These are phyloP conservation scores for Cynocephalus volans DNA, from an alignment of 2,113 vertebrate genomes.

Conservation along the genomic window DNA sequence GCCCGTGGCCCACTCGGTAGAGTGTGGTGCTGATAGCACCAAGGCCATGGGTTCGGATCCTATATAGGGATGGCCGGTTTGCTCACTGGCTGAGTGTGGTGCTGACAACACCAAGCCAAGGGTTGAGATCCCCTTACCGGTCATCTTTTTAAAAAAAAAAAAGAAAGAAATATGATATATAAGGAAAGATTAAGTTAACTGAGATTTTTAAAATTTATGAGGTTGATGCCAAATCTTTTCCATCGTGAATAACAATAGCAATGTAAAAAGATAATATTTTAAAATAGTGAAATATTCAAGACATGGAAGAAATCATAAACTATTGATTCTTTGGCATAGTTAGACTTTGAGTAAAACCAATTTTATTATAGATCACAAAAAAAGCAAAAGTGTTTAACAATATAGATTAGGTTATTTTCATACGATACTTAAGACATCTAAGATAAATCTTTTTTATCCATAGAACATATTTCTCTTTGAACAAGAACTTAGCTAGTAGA, in stretches of 20 bases:
- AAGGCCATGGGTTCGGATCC: too few species aligned
- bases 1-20: too few species aligned
- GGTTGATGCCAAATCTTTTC: neutral
- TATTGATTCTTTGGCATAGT: neutral
- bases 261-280: conserved; percentile 31
- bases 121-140: too few species aligned
- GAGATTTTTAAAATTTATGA: conserved; percentile 31
- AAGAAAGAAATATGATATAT: conserved; percentile 27
- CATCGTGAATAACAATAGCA: conserved; percentile 46
- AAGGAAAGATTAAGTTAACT: neutral
- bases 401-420: neutral
- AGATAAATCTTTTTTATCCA: conserved; percentile 5
- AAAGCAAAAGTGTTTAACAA: conserved; percentile 57
- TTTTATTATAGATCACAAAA: neutral
- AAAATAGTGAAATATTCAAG: conserved; percentile 42
- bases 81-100: too few species aligned
- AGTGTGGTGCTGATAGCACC: too few species aligned
- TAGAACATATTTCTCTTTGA: conserved; percentile 43
- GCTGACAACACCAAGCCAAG: too few species aligned
- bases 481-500: conserved; percentile 25
- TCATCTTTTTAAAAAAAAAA: too few species aligned
- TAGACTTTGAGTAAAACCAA: conserved; percentile 32
- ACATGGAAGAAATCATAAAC: conserved; percentile 34
- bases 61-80: too few species aligned
- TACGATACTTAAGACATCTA: neutral